Percentiles rank a stretch among this genome's conserved stretches.
These are phyloP conservation scores for Meda fulgida DNA, from an alignment of 2,797 vertebrate species.

Conservation along the genomic window DNA sequence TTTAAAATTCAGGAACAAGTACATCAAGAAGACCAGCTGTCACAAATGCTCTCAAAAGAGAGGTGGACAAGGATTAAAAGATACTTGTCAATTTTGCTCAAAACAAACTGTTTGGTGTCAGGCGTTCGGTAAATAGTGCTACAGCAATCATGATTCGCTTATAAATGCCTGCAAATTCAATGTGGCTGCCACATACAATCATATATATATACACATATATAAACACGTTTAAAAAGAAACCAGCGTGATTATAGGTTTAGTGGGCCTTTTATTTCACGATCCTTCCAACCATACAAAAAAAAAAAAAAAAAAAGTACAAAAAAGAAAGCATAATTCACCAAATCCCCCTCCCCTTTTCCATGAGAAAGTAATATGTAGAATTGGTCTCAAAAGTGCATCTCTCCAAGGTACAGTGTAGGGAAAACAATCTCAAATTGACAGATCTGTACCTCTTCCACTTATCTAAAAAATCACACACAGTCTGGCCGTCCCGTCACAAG, in stretches of 20 bases:
- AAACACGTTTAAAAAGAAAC: background rate
- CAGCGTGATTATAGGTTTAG: conserved; percentile 65
- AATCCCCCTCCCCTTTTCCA: conserved; percentile 65
- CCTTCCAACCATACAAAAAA: conserved; percentile 84
- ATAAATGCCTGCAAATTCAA: background rate
- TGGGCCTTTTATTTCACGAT: conserved; percentile 84
- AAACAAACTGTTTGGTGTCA: background rate
- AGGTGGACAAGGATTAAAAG: background rate
- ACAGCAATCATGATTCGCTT: too few species aligned
- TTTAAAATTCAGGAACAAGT: background rate
- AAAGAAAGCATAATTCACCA: conserved; percentile 64
- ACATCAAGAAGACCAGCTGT: background rate
- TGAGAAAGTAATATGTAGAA: conserved; percentile 69
- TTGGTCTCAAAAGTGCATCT: conserved; percentile 76
- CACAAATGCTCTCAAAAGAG: background rate
- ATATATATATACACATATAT: too few species aligned
- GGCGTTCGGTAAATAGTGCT: background rate
- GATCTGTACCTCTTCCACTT: conserved; percentile 70
- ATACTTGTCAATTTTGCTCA: background rate
- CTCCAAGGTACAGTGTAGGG: conserved; percentile 71
- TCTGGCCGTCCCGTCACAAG: conserved; percentile 71
- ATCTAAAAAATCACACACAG: conserved; percentile 66
- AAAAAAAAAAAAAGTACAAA: conserved; percentile 60
- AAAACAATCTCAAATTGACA: conserved; percentile 70
- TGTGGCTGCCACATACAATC: background rate